These are phyloP conservation scores for Palloptera scutellata DNA, from an alignment of 2,888 invertebrate species.

Conservation along the genomic window DNA sequence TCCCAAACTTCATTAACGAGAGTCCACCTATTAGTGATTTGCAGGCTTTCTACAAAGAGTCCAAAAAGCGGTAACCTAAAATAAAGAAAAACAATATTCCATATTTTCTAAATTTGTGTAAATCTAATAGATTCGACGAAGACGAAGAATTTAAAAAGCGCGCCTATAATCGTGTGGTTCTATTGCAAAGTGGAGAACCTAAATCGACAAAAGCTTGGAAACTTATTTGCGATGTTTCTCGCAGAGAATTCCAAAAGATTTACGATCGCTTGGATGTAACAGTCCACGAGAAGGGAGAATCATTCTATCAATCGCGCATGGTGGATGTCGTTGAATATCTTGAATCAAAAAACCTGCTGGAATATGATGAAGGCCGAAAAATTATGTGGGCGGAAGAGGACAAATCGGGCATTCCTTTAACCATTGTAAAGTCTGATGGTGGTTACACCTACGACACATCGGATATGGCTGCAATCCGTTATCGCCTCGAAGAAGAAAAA, in stretches of 20 bases:
- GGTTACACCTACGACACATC: constrained; percentile 96
- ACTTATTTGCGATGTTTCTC: constrained; percentile 94
- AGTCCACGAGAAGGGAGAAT: constrained; percentile 89
- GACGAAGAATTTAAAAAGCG: constrained; percentile 93
- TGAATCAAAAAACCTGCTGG: constrained; percentile 74
- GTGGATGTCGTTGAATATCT: constrained; percentile 77
- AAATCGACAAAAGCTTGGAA: constrained; percentile 92
- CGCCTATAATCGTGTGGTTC: constrained; percentile 93
- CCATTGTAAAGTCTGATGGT: constrained; percentile 96
- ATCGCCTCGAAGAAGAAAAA: constrained; percentile 84
- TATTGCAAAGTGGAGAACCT: constrained; percentile 84
- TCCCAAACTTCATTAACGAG: constrained; percentile 82
- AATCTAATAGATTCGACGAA: constrained; percentile 78
- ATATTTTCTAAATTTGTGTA: not conserved
- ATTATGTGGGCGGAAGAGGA: constrained; percentile 78
- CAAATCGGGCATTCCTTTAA: constrained; percentile 82
- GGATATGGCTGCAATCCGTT: constrained; percentile 91
- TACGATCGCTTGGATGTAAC: constrained; percentile 85
- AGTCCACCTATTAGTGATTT: constrained; percentile 92
- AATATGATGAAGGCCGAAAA: constrained; percentile 82
- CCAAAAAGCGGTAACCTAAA: constrained; percentile 71
- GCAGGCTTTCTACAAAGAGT: constrained; percentile 85
- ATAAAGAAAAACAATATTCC: not conserved
- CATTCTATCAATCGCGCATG: constrained; percentile 96
- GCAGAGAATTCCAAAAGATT: constrained; percentile 87